Percentiles rank a stretch among this genome's conserved stretches.
Conservation (phyloP, 2,797 vertebrate genomes). For the Sebastes nivosus region DNA sequence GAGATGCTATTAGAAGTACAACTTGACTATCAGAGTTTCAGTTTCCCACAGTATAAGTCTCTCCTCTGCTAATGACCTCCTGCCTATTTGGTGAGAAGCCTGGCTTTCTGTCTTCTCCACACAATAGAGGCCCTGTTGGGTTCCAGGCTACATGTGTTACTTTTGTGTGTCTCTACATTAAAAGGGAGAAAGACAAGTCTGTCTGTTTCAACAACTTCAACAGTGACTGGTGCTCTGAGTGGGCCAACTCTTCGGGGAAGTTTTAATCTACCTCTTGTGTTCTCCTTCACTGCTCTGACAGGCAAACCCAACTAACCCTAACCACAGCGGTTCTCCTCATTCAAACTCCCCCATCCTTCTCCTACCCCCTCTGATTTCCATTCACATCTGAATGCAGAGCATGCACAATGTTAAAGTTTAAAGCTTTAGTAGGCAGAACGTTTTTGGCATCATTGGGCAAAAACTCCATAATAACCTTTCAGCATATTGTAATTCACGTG, state of each 20-base stretch:
- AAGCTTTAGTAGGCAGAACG: not conserved
- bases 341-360: conserved; percentile 7
- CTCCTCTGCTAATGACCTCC: not conserved
- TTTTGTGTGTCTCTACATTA: conserved; percentile 37
- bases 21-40: not conserved
- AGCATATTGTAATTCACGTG: not conserved
- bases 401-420: not conserved
- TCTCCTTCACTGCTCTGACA: conserved; percentile 24
- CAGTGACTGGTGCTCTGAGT: not conserved
- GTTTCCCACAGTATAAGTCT: not conserved
- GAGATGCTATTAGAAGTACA: not conserved
- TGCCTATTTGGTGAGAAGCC: conserved; percentile 16
- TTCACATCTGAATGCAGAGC: not conserved
- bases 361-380: not conserved
- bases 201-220: conserved; percentile 37
- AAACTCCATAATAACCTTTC: not conserved
- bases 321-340: conserved; percentile 17
- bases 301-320: conserved; percentile 37
- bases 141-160: not conserved
- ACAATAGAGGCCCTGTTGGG: not conserved
- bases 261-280: conserved; percentile 44
- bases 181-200: conserved; percentile 46
- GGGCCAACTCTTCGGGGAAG: conserved; percentile 42
- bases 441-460: not conserved
- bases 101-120: not conserved